Conservation (phyloP, 2,888 invertebrate species). For the Rhimphoctona megacephalus region DNA sequence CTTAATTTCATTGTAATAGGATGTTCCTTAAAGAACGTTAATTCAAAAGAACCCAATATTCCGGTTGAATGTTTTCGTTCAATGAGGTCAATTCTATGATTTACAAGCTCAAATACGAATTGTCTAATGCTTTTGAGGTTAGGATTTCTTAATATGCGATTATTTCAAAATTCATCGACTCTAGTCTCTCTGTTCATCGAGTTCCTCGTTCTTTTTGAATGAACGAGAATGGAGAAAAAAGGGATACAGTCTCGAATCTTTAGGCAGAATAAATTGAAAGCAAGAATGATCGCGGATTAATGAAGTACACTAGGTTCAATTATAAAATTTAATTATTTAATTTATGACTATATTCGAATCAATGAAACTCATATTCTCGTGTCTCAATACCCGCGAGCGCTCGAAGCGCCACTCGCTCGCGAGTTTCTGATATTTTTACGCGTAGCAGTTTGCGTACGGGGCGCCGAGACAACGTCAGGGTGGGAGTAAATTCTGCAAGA, state of each 20-base stretch:
- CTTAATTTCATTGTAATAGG: not conserved
- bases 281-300: not conserved
- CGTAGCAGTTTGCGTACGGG: constrained; percentile 41
- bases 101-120: no score
- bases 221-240: not conserved
- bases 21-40: not conserved
- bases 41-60: not conserved
- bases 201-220: not conserved
- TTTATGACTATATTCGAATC: not conserved
- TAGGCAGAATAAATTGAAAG: not conserved
- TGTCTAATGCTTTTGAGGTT: not conserved
- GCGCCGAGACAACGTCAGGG: constrained; percentile 47
- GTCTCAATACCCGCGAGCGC: not conserved
- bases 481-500: constrained; percentile 64
- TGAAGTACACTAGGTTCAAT: not conserved
- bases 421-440: not conserved
- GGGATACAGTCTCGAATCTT: not conserved
- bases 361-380: not conserved
- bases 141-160: not conserved
- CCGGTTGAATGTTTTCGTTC: not conserved
- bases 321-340: not conserved
- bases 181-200: not conserved
- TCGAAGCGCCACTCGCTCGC: not conserved
- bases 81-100: not conserved
- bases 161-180: no score